These are phyloP conservation scores for Drosophila nikananu DNA, from an alignment of 1,140 invertebrate species.

Conservation along the genomic window DNA sequence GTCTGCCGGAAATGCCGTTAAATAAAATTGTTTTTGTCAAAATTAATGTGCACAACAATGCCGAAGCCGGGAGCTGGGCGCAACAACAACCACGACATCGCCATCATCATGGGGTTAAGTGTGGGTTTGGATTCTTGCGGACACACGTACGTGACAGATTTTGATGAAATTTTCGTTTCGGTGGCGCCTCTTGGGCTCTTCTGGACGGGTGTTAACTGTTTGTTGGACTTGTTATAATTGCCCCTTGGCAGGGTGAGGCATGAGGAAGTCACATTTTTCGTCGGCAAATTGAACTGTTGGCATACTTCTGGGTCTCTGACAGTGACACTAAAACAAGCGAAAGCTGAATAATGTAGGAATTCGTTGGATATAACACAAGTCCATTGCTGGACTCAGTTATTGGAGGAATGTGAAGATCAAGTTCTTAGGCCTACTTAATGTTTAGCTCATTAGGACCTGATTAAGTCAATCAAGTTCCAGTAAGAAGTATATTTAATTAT, in stretches of 20 bases:
- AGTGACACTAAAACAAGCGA: not conserved
- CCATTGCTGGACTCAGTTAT: not conserved
- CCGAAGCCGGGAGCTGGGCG: constrained; percentile 12
- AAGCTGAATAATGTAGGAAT: constrained; percentile 28
- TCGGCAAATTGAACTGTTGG: constrained; percentile 25
- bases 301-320: constrained; percentile 17
- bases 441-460: not conserved
- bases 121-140: constrained; percentile 46
- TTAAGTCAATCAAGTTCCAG: not conserved
- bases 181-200: constrained; percentile 23
- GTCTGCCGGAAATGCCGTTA: constrained; percentile 74
- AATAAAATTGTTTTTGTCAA: constrained; percentile 79
- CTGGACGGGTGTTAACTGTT: constrained; percentile 36
- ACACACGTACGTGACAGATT: constrained; percentile 72
- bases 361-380: constrained; percentile 16
- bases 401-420: constrained; percentile 5
- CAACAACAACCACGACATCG: constrained; percentile 14
- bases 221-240: constrained; percentile 60
- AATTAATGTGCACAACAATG: constrained; percentile 72
- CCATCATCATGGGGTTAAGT: constrained; percentile 60
- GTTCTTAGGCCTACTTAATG: not conserved
- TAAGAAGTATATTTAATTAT: not conserved
- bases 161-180: constrained; percentile 66
- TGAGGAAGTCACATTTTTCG: constrained; percentile 13
- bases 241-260: constrained; percentile 11